phyloP scores from a whole-genome alignment of 2,113 vertebrate genomes.

The Eurystomus gularis region DNA sequence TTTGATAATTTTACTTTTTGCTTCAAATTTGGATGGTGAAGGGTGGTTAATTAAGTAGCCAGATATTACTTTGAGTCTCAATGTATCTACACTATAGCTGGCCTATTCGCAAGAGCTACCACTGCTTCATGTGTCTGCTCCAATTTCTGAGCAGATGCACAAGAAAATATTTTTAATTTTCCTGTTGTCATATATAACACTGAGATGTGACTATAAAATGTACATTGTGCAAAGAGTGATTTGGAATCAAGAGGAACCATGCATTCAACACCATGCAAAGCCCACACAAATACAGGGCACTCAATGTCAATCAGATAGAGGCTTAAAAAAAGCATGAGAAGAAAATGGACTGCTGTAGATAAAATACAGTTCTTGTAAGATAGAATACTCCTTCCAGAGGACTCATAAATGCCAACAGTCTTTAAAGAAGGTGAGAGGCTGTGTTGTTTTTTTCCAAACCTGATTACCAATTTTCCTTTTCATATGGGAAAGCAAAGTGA shows the following conservation, averaged over 20 bases:
- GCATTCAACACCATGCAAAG: background rate
- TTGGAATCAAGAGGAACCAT: background rate
- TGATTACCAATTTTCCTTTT: background rate
- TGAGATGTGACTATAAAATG: background rate
- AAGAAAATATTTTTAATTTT: slow-evolving; percentile 23
- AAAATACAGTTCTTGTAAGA: background rate
- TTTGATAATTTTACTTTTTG: slow-evolving; percentile 26
- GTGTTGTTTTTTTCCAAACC: background rate
- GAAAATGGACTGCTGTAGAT: background rate
- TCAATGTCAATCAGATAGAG: background rate
- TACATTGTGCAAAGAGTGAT: background rate
- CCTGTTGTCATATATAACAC: background rate
- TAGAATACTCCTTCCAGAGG: background rate
- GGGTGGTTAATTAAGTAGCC: slow-evolving; percentile 60
- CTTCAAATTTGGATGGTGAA: slow-evolving; percentile 43
- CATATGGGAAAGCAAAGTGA: background rate
- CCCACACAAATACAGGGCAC: background rate
- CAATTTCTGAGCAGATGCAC: background rate
- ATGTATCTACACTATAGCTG: slow-evolving; percentile 16
- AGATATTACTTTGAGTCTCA: slow-evolving; percentile 1
- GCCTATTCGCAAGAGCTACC: background rate
- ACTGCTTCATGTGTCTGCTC: background rate
- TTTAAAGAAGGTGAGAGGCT: background rate
- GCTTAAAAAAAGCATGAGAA: background rate
- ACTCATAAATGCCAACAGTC: background rate